Percentiles rank a stretch among this genome's conserved stretches.
Evolutionary conservation across 2,888 invertebrate species (phyloP).

Genomic region (Epistrophella euchroma): DNA sequence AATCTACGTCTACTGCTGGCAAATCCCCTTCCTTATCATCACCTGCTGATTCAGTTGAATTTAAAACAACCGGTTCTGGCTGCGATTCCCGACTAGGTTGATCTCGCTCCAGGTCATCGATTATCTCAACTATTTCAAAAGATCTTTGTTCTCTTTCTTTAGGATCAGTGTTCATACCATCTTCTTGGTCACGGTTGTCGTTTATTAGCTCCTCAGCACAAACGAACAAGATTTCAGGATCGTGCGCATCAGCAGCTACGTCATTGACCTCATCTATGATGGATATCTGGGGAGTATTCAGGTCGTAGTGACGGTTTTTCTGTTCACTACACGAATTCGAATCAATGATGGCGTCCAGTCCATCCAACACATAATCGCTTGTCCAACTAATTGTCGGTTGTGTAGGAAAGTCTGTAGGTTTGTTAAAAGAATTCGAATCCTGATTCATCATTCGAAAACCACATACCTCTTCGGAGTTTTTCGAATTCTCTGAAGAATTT

Average conservation of each 20-base stretch:
- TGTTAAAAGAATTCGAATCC: slow-evolving; percentile 60
- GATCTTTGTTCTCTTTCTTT: slow-evolving; percentile 46
- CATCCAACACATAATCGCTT: slow-evolving; percentile 73
- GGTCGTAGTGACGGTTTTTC: slow-evolving; percentile 76
- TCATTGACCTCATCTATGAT: slow-evolving; percentile 71
- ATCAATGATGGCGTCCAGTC: slow-evolving; percentile 71
- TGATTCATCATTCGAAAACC: slow-evolving; percentile 57
- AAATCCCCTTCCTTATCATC: slow-evolving; percentile 30
- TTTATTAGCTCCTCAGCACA: slow-evolving; percentile 78
- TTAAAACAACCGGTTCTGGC: slow-evolving; percentile 35
- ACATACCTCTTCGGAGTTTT: slow-evolving; percentile 71
- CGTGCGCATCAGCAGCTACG: slow-evolving; percentile 54
- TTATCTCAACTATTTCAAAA: slow-evolving; percentile 72
- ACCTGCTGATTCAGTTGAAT: neutral
- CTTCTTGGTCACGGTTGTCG: slow-evolving; percentile 53
- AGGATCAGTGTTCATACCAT: neutral
- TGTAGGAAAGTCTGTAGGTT: slow-evolving; percentile 58
- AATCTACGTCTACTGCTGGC: slow-evolving; percentile 1
- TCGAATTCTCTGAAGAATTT: slow-evolving; percentile 76
- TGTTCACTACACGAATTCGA: slow-evolving; percentile 62
- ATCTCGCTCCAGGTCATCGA: slow-evolving; percentile 74
- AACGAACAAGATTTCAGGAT: slow-evolving; percentile 77
- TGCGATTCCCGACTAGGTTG: slow-evolving; percentile 65
- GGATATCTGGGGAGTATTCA: slow-evolving; percentile 79
- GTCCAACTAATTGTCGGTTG: slow-evolving; percentile 71